phyloP scores from a whole-genome alignment of 2,888 invertebrate genomes.

The Leptura quadrifasciata region DNA sequence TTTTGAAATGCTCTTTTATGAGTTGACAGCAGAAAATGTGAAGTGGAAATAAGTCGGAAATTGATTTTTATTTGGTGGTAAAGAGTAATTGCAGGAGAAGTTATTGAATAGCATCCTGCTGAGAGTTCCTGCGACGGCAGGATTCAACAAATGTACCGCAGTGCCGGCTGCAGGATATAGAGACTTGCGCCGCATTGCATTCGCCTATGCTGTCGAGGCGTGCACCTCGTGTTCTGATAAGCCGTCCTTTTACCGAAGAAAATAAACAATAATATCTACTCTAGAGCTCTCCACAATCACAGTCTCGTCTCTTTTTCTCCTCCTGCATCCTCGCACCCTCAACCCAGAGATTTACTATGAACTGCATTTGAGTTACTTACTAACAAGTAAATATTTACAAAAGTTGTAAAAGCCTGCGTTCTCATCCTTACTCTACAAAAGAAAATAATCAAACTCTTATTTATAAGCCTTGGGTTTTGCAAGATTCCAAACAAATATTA shows the following conservation, averaged over 20 bases:
- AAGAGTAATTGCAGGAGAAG: constrained; percentile 69
- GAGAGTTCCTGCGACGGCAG: constrained; percentile 64
- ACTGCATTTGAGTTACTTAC: constrained; percentile 49
- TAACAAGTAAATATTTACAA: constrained; percentile 53
- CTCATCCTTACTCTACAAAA: constrained; percentile 31
- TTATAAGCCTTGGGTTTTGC: background rate
- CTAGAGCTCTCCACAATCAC: constrained; percentile 56
- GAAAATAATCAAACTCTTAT: constrained; percentile 12
- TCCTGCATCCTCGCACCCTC: constrained; percentile 25
- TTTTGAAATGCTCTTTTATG: constrained; percentile 49
- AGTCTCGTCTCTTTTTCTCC: constrained; percentile 37
- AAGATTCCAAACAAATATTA: background rate
- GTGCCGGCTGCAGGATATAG: constrained; percentile 65
- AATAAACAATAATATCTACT: constrained; percentile 62
- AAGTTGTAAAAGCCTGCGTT: constrained; percentile 49
- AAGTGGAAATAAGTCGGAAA: constrained; percentile 70
- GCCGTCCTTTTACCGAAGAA: constrained; percentile 57
- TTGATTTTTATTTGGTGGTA: constrained; percentile 69
- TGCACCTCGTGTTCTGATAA: constrained; percentile 65
- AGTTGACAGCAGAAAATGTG: constrained; percentile 57
- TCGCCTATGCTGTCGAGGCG: constrained; percentile 57
- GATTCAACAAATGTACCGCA: constrained; percentile 66
- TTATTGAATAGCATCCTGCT: constrained; percentile 69
- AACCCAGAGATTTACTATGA: constrained; percentile 51
- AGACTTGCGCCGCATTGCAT: constrained; percentile 67